Evolutionary conservation across 2,113 vertebrate species (phyloP).

Genomic region (Mastomys coucha): DNA sequence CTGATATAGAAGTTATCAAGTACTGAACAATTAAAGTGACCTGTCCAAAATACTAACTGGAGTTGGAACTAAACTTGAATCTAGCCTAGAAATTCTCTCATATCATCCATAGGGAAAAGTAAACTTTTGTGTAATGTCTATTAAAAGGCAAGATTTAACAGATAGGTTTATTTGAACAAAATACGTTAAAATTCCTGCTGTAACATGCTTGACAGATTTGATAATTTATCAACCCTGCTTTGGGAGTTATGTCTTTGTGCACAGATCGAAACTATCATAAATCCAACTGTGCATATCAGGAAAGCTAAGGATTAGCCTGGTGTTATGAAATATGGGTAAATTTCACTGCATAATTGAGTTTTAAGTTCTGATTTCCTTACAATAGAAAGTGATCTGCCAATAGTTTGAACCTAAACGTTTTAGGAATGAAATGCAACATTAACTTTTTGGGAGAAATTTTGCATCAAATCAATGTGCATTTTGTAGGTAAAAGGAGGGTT

Average conservation of each 20-base stretch:
- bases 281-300: not conserved
- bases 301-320: slow-evolving; percentile 23
- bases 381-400: not conserved
- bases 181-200: not conserved
- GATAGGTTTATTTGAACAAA: slow-evolving; percentile 25
- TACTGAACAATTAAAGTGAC: not conserved
- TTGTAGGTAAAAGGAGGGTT: slow-evolving; percentile 29
- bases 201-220: not conserved
- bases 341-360: slow-evolving; percentile 26
- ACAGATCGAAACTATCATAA: slow-evolving; percentile 8
- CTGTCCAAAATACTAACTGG: not conserved
- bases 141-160: not conserved
- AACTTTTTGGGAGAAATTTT: not conserved
- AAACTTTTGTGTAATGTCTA: not conserved
- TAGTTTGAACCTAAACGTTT: slow-evolving; percentile 14
- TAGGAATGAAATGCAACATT: slow-evolving; percentile 26
- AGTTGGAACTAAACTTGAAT: not conserved
- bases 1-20: not conserved
- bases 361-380: not conserved
- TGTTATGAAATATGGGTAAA: slow-evolving; percentile 18
- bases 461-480: not conserved
- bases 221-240: not conserved
- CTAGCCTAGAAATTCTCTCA: not conserved
- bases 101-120: not conserved
- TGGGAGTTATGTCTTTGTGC: not conserved